Evolutionary conservation across 2,888 invertebrate genomes (phyloP), one percentile per base, ranked within the genome.

Genomic region (Cosmia pyralina): DNA sequence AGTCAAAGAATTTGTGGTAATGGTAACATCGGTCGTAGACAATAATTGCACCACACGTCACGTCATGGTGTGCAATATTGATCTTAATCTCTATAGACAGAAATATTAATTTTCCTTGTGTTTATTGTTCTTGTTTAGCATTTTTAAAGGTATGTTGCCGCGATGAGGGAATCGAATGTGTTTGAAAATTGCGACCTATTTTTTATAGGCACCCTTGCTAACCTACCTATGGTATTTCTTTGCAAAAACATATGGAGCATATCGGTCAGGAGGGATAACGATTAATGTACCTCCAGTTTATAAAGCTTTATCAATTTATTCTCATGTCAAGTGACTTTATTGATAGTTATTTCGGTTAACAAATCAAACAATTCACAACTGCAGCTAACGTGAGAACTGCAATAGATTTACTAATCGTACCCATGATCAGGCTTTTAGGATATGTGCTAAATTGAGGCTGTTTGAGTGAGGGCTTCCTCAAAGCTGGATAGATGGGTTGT

Each of bases 351-450:
- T 41, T 69, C 28, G 15, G 11, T 67, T 46, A n/a, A 15, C 10
- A 46, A 59, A 59, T 28, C 48, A 19, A 19, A 38, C 28, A 46
- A 28, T 55, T 57, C 28, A 28, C 11, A 28, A n/a, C 50, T 19
- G 15, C 19, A 55, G 13, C 17, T 52, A 28, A 46, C 38, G 22
- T 63, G 34, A 52, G 44, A 50, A 60, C 15, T 44, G 57, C 22
- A 53, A n/a, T 8, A 41, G 4, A 57, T 57, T 73, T 22, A 50
- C 34, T 72, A 71, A 79, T 71, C 46, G 1, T 6, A 34, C 11
- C 7, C n/a, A 64, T 53, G 48, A 64, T 41, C 64, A 72, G n/a
- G n/a, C 44, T 46, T 46, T 62, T 44, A 7, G 4, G 62, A 73
- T 38, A 69, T 8, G 8, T 13, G 53, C 41, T 34, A 13, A 28